Base-by-base conservation (phyloP, 2,113 vertebrate species). In the Arvicanthis niloticus region DNA sequence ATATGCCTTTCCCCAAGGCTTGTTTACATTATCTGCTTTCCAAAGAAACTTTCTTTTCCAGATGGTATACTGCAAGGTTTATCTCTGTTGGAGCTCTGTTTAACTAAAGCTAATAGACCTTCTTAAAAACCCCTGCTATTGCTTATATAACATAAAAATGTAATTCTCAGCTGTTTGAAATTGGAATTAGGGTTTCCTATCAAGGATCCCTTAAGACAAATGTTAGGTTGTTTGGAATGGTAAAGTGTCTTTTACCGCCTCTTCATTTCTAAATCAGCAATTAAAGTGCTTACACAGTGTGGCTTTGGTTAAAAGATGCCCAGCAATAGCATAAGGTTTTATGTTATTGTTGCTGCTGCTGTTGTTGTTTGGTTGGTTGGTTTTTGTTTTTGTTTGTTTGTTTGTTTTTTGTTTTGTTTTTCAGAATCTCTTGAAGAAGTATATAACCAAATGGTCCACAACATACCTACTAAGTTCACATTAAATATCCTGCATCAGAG, bases 1-100 rank as follows among this genome's bases (percentile, higher is more conserved):
- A 48, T 56, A 24, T 8, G 12, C 29, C 73, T 11, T 13, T 4
- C 29, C 29, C 37, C 0, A 3, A 11, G 5, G 7, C 26, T 56
- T 94, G 77, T 85, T 94, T 91, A 91, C 16, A 65, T 95, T 67
- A 94, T 62, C 67, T 91, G 24, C 62, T 93, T 89, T 89, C 51
- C 60, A 78, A 84, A 93, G 91, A 96, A 93, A 95, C 40, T 62
- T 86, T n/a, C 42, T 94, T 96, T 94, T 96, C 76, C 91, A 96
- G 75, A 93, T 97, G 95, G 31, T 91, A 26, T 56, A 42, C 91
- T 94, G 51, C 67, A 76, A 65, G 73, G 45, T 65, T 96, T 86
- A 76, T 77, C 17, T 94, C 92, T 85, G 26, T 2, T 0, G 72
- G 80, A 96, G 16, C 17, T 91, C 77, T 51, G 31, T 72, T 91